These are phyloP conservation scores for Meda fulgida DNA, from an alignment of 2,797 vertebrate genomes.

Conservation along the genomic window DNA sequence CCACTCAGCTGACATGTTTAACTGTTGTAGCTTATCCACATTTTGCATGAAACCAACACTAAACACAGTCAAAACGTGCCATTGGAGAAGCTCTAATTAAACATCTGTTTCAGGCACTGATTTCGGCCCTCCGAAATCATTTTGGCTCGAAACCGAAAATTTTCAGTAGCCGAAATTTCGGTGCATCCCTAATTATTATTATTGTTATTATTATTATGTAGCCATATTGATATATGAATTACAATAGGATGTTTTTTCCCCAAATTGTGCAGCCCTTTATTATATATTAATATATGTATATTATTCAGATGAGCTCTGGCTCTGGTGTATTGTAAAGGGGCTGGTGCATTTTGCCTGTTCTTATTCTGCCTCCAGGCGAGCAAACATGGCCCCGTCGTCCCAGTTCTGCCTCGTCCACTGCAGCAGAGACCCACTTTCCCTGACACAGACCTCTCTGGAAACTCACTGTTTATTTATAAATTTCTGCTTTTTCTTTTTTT, in stretches of 20 bases:
- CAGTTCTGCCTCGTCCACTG: constrained; percentile 65
- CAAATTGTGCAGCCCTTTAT: not conserved
- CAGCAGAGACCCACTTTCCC: constrained; percentile 69
- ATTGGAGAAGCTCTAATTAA: no score
- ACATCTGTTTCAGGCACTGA: not conserved
- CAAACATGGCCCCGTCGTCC: constrained; percentile 66
- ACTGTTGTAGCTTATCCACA: not conserved
- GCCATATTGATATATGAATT: not conserved
- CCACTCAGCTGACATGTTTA: not conserved
- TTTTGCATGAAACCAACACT: not conserved
- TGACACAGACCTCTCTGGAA: constrained; percentile 65
- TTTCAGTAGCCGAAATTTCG: not conserved
- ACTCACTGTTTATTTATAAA: constrained; percentile 51
- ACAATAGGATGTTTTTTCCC: not conserved
- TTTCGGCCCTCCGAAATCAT: no score
- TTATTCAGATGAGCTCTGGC: not conserved
- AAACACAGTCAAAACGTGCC: not conserved
- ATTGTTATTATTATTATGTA: not conserved
- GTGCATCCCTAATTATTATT: not conserved
- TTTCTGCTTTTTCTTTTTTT: constrained; percentile 39
- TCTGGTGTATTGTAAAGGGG: constrained; percentile 37
- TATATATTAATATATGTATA: not conserved
- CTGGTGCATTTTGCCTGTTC: constrained; percentile 50
- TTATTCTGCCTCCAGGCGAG: constrained; percentile 57
- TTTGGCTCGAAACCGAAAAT: not conserved